Evolutionary conservation across 2,888 invertebrate species (phyloP), one percentile per base, ranked within the genome.

Genomic region (Cancer borealis): DNA sequence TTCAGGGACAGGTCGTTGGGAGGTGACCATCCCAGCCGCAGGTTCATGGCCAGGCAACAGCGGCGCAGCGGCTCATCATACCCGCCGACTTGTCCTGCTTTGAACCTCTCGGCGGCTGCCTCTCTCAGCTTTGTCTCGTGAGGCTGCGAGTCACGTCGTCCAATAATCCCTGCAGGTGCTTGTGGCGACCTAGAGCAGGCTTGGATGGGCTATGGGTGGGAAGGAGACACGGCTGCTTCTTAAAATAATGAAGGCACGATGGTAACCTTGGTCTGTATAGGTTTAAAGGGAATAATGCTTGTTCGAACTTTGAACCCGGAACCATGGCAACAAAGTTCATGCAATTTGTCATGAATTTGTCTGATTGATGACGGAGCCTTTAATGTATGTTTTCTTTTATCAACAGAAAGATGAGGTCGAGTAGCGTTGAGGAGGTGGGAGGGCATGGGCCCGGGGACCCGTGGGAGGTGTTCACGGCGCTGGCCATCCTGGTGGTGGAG

Each of bases 401-500:
- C 26, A 6, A 21, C 90, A 92, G 94, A 49, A 60, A 79, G 92
- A 95, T 95, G 95, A 79, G 95, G 88, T 93, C 95, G 39, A 95
- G 95, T 54, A 94, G 93, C 66, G 95, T 93, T 21, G 94, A 95
- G 73, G 96, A 96, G 84, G 94, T 93, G 47, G 92, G 93, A 39
- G 92, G 95, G 92, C 94, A 93, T 73, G 95, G 95, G 39, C 92
- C 95, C 14, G 95, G 95, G 17, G 97, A 97, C 96, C 97, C 97
- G 92, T 97, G 97, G 96, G 97, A 97, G 95, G 96, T 97, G 96
- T 97, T 97, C 96, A 96, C 97, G 95, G 97, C 97, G 96, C 96
- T 98, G 96, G 97, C 97, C 93, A 97, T 97, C 96, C 97, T 98
- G 96, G 97, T 98, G 96, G 97, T 97, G 96, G 97, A 98, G 96